Evolutionary conservation across 2,797 vertebrate species (phyloP).

Genomic region (Clarias pachynema): DNA sequence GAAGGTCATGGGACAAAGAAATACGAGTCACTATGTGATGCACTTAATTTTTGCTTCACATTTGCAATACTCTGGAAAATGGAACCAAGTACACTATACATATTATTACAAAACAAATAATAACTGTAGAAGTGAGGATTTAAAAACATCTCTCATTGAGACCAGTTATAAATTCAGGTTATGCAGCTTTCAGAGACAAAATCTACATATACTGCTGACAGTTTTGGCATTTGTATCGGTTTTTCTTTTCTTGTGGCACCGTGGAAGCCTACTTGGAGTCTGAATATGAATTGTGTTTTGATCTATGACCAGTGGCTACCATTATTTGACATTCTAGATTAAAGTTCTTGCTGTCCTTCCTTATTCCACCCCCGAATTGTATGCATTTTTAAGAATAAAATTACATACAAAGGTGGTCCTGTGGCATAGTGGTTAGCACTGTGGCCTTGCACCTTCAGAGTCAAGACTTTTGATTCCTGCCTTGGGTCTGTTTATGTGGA

Average conservation of each 20-base stretch:
- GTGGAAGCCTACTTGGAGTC: neutral
- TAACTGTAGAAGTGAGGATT: neutral
- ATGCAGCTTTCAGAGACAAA: neutral
- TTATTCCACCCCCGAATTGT: neutral
- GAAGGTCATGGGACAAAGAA: neutral
- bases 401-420: neutral
- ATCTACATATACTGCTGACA: neutral
- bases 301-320: neutral
- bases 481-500: too few relatives aligned
- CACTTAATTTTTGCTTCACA: neutral
- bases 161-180: neutral
- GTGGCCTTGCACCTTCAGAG: too few relatives aligned
- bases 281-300: neutral
- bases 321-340: neutral
- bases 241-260: too few relatives aligned
- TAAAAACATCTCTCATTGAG: neutral
- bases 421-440: too few relatives aligned
- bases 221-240: neutral
- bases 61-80: neutral
- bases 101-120: neutral
- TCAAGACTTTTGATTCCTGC: too few relatives aligned
- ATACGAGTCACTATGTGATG: neutral
- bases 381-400: neutral
- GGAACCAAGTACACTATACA: neutral
- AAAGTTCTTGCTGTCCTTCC: neutral